A percentile compares a stretch with the other conserved stretches of the same genome.
phyloP scores from a whole-genome alignment of 2,888 invertebrate genomes.

The Anorthoa munda region DNA sequence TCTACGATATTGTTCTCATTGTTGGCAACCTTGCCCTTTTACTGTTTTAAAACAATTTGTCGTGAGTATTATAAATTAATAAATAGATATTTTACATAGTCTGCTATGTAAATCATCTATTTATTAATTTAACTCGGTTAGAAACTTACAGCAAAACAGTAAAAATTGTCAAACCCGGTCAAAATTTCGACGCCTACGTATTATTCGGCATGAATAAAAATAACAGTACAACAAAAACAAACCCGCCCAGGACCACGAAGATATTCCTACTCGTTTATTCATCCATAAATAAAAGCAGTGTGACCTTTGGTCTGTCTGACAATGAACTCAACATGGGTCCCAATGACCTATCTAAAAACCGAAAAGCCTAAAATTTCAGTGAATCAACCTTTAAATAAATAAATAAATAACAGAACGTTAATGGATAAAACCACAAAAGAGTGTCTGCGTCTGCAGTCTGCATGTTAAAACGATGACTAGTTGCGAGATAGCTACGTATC shows the following conservation, averaged over 20 bases:
- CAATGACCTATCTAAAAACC: background rate
- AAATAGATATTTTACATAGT: background rate
- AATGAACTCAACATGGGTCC: constrained; percentile 2
- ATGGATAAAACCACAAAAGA: constrained; percentile 46
- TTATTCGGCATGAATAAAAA: background rate
- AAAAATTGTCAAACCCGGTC: background rate
- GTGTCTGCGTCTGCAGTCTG: constrained; percentile 2
- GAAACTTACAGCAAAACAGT: background rate
- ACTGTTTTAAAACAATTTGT: background rate
- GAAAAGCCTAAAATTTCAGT: constrained; percentile 4
- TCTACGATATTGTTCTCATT: constrained; percentile 23
- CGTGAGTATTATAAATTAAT: no score
- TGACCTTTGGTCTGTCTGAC: background rate
- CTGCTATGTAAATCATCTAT: background rate
- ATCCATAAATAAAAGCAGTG: background rate
- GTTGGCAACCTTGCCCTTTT: constrained; percentile 11
- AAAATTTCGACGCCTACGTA: background rate
- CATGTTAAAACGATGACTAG: constrained; percentile 10
- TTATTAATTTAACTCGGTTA: background rate
- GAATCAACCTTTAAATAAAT: constrained; percentile 40
- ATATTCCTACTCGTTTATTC: constrained; percentile 1
- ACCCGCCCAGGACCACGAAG: background rate
- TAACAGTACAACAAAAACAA: background rate
- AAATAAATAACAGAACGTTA: constrained; percentile 37
- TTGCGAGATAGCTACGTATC: background rate